These are phyloP conservation scores for Pollenia griseotomentosa DNA, from an alignment of 2,888 invertebrate species.

Conservation along the genomic window DNA sequence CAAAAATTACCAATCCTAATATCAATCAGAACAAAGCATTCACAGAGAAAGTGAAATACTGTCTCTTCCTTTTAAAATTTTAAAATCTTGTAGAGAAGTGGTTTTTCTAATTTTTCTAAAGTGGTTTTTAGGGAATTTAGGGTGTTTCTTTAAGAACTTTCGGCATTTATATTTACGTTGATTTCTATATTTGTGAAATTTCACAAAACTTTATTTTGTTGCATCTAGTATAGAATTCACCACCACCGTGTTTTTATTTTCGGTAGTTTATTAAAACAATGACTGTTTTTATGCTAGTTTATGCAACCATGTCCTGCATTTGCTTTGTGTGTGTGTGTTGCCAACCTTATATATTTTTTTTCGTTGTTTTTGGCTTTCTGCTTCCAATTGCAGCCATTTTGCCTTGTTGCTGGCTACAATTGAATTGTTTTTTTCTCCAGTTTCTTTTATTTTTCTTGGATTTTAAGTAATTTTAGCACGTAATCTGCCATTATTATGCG, in stretches of 20 bases:
- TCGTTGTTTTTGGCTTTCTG: neutral
- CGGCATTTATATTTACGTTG: too few species aligned
- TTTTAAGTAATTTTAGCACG: constrained; percentile 82
- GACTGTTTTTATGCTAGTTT: constrained; percentile 65
- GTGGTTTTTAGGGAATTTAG: too few species aligned
- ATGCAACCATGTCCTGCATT: constrained; percentile 55
- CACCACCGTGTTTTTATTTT: neutral
- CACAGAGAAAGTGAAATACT: too few species aligned
- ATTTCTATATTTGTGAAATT: too few species aligned
- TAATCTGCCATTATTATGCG: constrained; percentile 79
- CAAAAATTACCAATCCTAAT: too few species aligned
- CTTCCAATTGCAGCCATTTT: constrained; percentile 20
- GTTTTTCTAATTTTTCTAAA: too few species aligned
- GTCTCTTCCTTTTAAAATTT: too few species aligned
- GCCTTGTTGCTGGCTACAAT: constrained; percentile 74
- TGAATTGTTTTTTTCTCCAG: constrained; percentile 76
- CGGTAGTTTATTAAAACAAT: constrained; percentile 72
- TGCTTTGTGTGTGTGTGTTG: constrained; percentile 33
- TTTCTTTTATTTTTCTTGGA: constrained; percentile 36
- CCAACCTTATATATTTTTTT: constrained; percentile 32
- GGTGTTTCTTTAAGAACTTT: too few species aligned
- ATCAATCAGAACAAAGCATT: too few species aligned
- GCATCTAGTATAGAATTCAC: too few species aligned
- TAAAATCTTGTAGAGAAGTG: too few species aligned
- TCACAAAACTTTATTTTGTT: too few species aligned